Conservation (phyloP, 1,140 invertebrate genomes). For the Ostrea denselamellosa region DNA sequence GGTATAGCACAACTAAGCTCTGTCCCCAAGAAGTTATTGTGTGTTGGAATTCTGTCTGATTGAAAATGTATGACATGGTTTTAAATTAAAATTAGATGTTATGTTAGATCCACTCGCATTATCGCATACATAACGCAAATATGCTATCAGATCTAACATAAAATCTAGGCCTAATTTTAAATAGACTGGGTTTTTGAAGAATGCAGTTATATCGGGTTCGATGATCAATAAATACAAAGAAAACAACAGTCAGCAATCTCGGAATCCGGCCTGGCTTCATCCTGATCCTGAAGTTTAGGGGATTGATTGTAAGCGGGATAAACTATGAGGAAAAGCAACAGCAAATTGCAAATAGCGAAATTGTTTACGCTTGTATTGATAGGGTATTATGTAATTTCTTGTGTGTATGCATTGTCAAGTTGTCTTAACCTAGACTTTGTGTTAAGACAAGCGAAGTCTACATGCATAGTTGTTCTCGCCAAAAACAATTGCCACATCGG, state of each 20-base stretch:
- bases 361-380: background rate
- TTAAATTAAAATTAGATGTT: too few relatives aligned
- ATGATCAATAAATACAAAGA: background rate
- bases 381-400: background rate
- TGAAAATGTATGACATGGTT: too few relatives aligned
- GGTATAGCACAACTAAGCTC: too few relatives aligned
- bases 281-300: too few relatives aligned
- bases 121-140: too few relatives aligned
- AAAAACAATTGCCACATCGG: background rate
- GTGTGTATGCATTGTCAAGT: background rate
- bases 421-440: background rate
- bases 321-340: background rate
- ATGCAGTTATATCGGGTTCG: conserved; percentile 11
- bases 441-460: background rate
- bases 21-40: too few relatives aligned
- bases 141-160: too few relatives aligned
- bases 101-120: too few relatives aligned
- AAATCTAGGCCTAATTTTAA: too few relatives aligned
- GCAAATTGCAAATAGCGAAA: background rate
- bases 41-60: too few relatives aligned
- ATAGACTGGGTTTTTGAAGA: too few relatives aligned
- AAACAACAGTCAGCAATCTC: background rate
- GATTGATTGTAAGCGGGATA: too few relatives aligned
- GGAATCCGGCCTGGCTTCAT: background rate
- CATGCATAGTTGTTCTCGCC: background rate